A percentile compares a stretch with the other conserved stretches of the same genome.
Conservation (phyloP, 2,113 vertebrate species). For the Salminus brasiliensis region DNA sequence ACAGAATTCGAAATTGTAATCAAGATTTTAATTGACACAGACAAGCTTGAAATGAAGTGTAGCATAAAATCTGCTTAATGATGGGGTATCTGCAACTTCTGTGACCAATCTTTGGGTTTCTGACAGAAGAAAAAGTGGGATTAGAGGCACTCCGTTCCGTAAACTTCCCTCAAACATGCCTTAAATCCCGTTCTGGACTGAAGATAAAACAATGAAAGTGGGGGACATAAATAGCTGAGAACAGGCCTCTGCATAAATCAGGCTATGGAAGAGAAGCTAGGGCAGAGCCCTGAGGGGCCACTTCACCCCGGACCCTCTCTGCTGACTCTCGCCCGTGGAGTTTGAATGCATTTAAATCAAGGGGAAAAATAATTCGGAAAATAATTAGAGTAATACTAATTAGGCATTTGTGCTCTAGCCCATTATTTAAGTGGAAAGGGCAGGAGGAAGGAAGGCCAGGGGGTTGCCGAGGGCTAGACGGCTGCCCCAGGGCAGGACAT, state of each 20-base stretch:
- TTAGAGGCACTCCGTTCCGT: neutral
- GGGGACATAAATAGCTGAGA: slow-evolving; percentile 34
- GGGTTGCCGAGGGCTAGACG: neutral
- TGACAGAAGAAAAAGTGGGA: neutral
- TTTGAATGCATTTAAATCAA: slow-evolving; percentile 57
- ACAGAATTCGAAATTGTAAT: slow-evolving; percentile 34
- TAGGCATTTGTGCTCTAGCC: slow-evolving; percentile 48
- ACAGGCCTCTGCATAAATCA: slow-evolving; percentile 45
- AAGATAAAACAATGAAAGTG: neutral
- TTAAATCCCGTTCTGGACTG: neutral
- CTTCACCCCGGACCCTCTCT: slow-evolving; percentile 60
- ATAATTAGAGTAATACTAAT: slow-evolving; percentile 76
- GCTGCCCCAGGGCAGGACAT: slow-evolving; percentile 3
- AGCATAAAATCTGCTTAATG: slow-evolving; percentile 19
- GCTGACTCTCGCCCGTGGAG: slow-evolving; percentile 56
- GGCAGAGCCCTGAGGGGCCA: slow-evolving; percentile 53
- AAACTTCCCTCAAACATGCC: neutral
- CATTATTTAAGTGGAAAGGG: slow-evolving; percentile 31
- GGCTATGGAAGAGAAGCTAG: slow-evolving; percentile 48
- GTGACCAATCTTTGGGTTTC: neutral
- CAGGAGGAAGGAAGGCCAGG: neutral
- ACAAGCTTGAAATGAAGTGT: slow-evolving; percentile 39
- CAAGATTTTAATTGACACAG: slow-evolving; percentile 44
- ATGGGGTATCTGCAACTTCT: neutral
- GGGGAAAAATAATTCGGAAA: slow-evolving; percentile 34